Conservation (phyloP, 2,888 invertebrate genomes). For the Eupithecia vulgata region DNA sequence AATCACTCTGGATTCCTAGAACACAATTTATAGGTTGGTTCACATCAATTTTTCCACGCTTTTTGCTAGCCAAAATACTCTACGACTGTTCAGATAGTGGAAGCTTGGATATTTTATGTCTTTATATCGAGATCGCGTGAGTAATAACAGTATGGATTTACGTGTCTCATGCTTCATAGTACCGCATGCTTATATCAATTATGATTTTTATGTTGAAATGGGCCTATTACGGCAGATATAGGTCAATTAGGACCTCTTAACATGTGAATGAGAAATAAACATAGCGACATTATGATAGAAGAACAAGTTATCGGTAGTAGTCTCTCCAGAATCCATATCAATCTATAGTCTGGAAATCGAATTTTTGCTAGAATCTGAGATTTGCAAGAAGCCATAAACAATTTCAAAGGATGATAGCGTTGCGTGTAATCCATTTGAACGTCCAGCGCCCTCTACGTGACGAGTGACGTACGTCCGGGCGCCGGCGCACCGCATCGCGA, state of each 20-base stretch:
- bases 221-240: slow-evolving; percentile 41
- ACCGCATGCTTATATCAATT: slow-evolving; percentile 52
- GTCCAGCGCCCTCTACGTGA: too few species aligned
- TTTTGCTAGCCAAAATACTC: slow-evolving; percentile 17
- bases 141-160: slow-evolving; percentile 61
- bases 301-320: not conserved
- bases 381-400: slow-evolving; percentile 26
- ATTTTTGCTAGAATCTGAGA: slow-evolving; percentile 3
- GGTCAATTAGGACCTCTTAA: slow-evolving; percentile 39
- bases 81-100: slow-evolving; percentile 22
- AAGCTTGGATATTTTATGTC: slow-evolving; percentile 65
- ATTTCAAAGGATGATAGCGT: slow-evolving; percentile 40
- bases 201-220: slow-evolving; percentile 44
- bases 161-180: slow-evolving; percentile 65
- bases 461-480: too few species aligned
- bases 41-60: slow-evolving; percentile 10
- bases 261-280: not conserved
- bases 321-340: not conserved
- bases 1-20: not conserved
- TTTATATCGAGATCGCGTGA: slow-evolving; percentile 77
- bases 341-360: too few species aligned
- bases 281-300: not conserved
- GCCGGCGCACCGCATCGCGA: too few species aligned
- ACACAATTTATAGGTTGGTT: not conserved
- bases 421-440: too few species aligned